phyloP scores from a whole-genome alignment of 2,888 invertebrate genomes.

The Cacoxenus indagator region DNA sequence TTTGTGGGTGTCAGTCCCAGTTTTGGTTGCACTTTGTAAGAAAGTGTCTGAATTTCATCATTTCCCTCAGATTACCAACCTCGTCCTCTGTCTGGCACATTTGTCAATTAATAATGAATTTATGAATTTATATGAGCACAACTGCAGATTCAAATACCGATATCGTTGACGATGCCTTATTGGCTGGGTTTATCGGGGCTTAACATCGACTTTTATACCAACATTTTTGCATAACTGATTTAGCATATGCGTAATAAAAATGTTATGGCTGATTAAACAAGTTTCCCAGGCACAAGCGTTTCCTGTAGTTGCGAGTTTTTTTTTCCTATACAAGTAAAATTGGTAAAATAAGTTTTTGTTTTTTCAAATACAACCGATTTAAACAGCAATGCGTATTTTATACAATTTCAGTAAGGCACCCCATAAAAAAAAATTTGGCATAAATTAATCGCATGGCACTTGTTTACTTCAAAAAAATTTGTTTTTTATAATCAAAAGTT shows the following conservation, averaged over 20 bases:
- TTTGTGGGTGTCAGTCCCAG: neutral
- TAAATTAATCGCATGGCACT: neutral
- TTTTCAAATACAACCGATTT: neutral
- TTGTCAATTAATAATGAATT: constrained; percentile 34
- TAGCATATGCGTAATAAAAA: neutral
- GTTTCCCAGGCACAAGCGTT: neutral
- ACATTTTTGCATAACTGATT: neutral
- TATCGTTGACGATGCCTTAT: neutral
- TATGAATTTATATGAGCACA: constrained; percentile 31
- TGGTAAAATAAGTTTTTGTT: neutral
- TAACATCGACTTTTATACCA: neutral
- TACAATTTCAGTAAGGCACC: neutral
- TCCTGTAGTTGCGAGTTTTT: neutral
- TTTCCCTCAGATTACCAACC: no score
- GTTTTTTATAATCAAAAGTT: no score
- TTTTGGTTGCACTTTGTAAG: neutral
- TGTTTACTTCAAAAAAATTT: no score
- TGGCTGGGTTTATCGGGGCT: neutral
- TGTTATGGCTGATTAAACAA: neutral
- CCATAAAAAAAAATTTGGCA: neutral
- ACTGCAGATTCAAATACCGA: constrained; percentile 14
- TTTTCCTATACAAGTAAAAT: no score
- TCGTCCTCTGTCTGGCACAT: neutral
- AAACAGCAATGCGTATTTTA: neutral
- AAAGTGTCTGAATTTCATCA: constrained; percentile 46